Evolutionary conservation across 1,140 invertebrate genomes (phyloP), one percentile per base, ranked within the genome.

Genomic region (Asobara japonica): DNA sequence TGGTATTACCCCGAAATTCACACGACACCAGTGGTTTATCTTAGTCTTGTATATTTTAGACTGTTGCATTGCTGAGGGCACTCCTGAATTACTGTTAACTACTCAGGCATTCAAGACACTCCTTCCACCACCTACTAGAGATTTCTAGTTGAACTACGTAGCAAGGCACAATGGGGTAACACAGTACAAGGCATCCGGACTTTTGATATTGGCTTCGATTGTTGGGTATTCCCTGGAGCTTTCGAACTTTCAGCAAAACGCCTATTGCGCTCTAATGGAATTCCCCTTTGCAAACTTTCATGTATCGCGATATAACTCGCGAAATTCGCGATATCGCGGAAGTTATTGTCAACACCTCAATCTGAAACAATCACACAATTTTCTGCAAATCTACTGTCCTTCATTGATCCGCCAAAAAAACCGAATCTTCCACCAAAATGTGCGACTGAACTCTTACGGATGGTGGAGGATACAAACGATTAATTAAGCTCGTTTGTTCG

Each of bases 401-500:
- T n/a, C n/a, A n/a, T n/a, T n/a, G n/a, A n/a, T n/a, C n/a, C n/a
- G n/a, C n/a, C n/a, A n/a, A n/a, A n/a, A n/a, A n/a, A n/a, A n/a
- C n/a, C n/a, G n/a, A n/a, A n/a, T n/a, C n/a, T n/a, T n/a, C n/a
- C n/a, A n/a, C n/a, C n/a, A n/a, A n/a, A n/a, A n/a, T 33, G 33
- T 31, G 33, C 36, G 16, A 38, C 3, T 61, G 64, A n/a, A 13
- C 38, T 3, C n/a, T 22, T 22, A 10, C 11, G 18, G 22, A 66
- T 66, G 27, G n/a, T 31, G 18, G 33, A 10, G 22, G 64, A 25
- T 18, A 33, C 38, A 64, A 16, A 18, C 61, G 48, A 56, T 72
- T 66, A 72, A 72, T 72, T 60, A 72, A 72, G 61, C 70, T 66
- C 70, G 64, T 72, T 72, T 72, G 70, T 72, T 72, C 70, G 31